Conservation (phyloP, 2,113 vertebrate genomes). For the Scopus umbretta region DNA sequence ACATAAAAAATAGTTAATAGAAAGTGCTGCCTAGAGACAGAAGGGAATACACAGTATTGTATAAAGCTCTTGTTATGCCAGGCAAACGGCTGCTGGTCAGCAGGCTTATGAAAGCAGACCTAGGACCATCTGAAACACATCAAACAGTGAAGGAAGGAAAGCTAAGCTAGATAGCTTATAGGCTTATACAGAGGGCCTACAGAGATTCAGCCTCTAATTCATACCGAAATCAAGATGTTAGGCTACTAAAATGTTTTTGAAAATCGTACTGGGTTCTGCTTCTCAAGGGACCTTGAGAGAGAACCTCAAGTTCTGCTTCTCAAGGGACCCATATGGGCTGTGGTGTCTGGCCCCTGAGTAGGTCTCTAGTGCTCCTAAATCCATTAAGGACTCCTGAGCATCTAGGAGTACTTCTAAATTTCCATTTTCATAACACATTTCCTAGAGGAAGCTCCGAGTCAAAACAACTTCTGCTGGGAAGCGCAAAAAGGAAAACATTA, state of each 20-base stretch:
- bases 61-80: not conserved
- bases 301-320: not conserved
- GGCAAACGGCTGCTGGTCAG: not conserved
- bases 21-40: not conserved
- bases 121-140: not conserved
- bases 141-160: not conserved
- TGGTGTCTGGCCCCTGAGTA: not conserved
- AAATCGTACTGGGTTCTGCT: not conserved
- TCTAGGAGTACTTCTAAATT: not conserved
- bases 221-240: not conserved
- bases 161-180: not conserved
- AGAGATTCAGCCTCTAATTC: not conserved
- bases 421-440: not conserved
- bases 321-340: not conserved
- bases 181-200: not conserved
- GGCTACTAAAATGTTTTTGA: not conserved
- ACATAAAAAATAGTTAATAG: not conserved
- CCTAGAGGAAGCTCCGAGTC: not conserved
- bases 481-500: conserved; percentile 22
- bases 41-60: not conserved
- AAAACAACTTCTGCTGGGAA: conserved; percentile 20
- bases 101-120: not conserved
- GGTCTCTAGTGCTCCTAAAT: not conserved
- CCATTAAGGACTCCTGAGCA: not conserved
- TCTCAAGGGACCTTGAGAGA: not conserved